Percentiles rank a stretch among this genome's conserved stretches.
phyloP scores from a whole-genome alignment of 2,888 invertebrate genomes.

The Thereva unica region DNA sequence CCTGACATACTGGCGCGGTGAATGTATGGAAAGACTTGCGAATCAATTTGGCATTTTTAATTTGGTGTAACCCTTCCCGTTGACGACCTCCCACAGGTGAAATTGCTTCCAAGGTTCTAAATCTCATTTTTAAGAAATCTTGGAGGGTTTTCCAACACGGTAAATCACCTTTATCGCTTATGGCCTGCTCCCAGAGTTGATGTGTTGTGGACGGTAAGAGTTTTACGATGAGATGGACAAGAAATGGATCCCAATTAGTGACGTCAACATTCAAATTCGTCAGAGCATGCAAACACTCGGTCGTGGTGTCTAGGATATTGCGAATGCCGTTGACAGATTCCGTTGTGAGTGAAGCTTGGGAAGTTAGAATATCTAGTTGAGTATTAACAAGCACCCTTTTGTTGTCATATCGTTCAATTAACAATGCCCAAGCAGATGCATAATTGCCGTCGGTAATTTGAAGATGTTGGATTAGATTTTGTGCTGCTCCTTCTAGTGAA shows the following conservation, averaged over 20 bases:
- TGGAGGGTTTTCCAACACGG: not conserved
- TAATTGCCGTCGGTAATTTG: too few relatives aligned
- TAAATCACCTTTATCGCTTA: not conserved
- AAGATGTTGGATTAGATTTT: too few relatives aligned
- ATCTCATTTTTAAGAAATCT: not conserved
- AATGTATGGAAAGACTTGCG: not conserved
- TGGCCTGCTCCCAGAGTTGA: conserved; percentile 1
- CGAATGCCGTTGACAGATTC: too few relatives aligned
- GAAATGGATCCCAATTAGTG: not conserved
- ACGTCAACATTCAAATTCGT: not conserved
- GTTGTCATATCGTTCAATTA: too few relatives aligned
- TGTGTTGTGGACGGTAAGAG: not conserved
- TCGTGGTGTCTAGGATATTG: too few relatives aligned
- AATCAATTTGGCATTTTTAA: not conserved
- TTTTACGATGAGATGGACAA: not conserved
- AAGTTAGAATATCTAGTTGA: too few relatives aligned
- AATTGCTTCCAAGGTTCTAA: not conserved
- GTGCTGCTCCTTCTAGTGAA: too few relatives aligned
- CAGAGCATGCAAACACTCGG: not conserved
- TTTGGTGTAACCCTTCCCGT: not conserved
- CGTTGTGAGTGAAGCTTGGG: too few relatives aligned
- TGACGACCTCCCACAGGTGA: not conserved
- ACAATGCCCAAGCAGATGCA: too few relatives aligned
- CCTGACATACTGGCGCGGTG: too few relatives aligned
- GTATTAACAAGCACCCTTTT: too few relatives aligned